phyloP scores from a whole-genome alignment of 2,113 vertebrate species.

The Callionymus lyra region DNA sequence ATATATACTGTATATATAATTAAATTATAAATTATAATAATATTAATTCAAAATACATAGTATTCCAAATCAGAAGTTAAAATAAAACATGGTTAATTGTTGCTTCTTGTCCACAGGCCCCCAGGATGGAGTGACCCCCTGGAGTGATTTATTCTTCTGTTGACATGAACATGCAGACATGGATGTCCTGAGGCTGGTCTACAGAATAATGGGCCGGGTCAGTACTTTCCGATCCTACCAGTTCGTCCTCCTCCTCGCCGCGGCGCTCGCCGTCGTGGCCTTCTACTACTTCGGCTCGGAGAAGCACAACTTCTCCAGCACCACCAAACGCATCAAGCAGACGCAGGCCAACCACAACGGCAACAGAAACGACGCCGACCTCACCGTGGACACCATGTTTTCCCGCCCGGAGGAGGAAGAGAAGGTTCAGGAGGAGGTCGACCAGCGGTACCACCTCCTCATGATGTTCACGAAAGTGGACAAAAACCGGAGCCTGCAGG shows the following conservation, averaged over 20 bases:
- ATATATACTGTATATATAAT: no score
- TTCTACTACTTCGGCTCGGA: slow-evolving; percentile 88
- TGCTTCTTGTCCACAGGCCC: no score
- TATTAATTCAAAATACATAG: no score
- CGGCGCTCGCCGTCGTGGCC: slow-evolving; percentile 78
- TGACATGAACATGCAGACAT: slow-evolving; percentile 44
- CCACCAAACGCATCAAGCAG: slow-evolving; percentile 79
- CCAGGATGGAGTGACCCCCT: no score
- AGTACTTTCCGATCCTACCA: slow-evolving; percentile 67
- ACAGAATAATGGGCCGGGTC: slow-evolving; percentile 59
- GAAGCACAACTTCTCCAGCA: slow-evolving; percentile 84
- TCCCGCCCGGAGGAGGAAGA: slow-evolving; percentile 13
- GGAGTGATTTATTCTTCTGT: background rate
- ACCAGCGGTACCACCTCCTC: slow-evolving; percentile 71
- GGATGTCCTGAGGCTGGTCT: slow-evolving; percentile 51
- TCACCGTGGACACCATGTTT: slow-evolving; percentile 48
- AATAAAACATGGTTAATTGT: no score
- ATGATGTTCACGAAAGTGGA: slow-evolving; percentile 93
- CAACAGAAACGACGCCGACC: slow-evolving; percentile 65
- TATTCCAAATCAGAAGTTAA: no score
- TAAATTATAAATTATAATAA: no score
- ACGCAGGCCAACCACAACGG: slow-evolving; percentile 60
- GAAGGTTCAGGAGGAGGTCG: slow-evolving; percentile 8
- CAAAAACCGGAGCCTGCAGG: slow-evolving; percentile 69
- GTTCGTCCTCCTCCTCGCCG: slow-evolving; percentile 72